phyloP scores from a whole-genome alignment of 37 sponge, comb jelly and placozoan genomes.

The Diacarnus erythraeanus region DNA sequence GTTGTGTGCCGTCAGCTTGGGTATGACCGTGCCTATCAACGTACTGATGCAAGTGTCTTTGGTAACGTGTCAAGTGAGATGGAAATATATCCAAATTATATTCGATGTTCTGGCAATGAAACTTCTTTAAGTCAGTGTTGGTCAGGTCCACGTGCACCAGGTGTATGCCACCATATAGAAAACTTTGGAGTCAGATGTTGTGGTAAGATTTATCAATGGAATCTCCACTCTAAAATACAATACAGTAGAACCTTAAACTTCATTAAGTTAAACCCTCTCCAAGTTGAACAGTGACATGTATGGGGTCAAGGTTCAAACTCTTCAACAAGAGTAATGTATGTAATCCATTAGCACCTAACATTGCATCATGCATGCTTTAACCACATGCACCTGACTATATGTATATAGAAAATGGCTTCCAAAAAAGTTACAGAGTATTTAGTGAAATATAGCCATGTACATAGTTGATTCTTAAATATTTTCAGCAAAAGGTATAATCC shows the following conservation, averaged over 20 bases:
- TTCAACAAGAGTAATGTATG: too few relatives aligned
- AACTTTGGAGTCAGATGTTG: slow-evolving; percentile 54
- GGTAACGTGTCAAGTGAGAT: not conserved
- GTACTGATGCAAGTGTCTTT: slow-evolving; percentile 21
- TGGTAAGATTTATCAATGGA: too few relatives aligned
- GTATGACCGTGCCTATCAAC: slow-evolving; percentile 28
- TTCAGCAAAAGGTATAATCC: too few relatives aligned
- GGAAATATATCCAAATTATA: slow-evolving; percentile 49
- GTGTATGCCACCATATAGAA: slow-evolving; percentile 41
- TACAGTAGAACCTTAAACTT: slow-evolving; percentile 7
- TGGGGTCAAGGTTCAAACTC: slow-evolving; percentile 19
- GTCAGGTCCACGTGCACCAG: slow-evolving; percentile 2
- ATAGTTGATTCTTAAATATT: too few relatives aligned
- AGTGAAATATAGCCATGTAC: too few relatives aligned
- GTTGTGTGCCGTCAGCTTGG: slow-evolving; percentile 65
- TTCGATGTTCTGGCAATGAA: slow-evolving; percentile 56
- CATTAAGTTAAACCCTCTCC: too few relatives aligned
- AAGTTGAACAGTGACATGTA: not conserved
- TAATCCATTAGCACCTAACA: too few relatives aligned
- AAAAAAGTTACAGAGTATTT: too few relatives aligned
- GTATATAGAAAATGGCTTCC: too few relatives aligned
- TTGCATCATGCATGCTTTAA: too few relatives aligned
- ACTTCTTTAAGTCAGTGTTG: slow-evolving; percentile 27
- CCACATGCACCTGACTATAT: too few relatives aligned
- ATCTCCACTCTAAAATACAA: too few relatives aligned